These are phyloP conservation scores for Listronotus bonariensis DNA, from an alignment of 1,140 invertebrate species.

Conservation along the genomic window DNA sequence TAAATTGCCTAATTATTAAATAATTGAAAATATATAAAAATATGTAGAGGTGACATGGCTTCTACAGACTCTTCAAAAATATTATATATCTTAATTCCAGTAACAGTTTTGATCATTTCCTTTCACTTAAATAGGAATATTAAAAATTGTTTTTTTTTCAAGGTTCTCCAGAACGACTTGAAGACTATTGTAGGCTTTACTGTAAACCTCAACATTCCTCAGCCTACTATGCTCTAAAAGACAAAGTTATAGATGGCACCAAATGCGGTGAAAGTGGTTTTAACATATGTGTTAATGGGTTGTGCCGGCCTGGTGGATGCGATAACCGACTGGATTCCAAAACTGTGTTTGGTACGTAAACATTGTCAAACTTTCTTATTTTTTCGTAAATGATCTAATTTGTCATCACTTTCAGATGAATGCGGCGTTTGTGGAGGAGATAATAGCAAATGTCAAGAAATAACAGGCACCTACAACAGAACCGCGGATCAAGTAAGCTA, in stretches of 20 bases:
- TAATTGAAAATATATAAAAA: too few relatives aligned
- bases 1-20: too few relatives aligned
- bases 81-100: too few relatives aligned
- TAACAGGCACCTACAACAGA: conserved; percentile 65
- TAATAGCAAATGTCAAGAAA: conserved; percentile 78
- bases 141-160: neutral
- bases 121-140: too few relatives aligned
- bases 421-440: conserved; percentile 90
- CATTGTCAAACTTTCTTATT: too few relatives aligned
- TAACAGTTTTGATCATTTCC: too few relatives aligned
- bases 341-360: conserved; percentile 64
- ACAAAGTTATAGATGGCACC: conserved; percentile 83
- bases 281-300: conserved; percentile 85
- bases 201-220: conserved; percentile 73
- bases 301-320: conserved; percentile 84
- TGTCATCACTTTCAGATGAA: too few relatives aligned
- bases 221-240: conserved; percentile 76
- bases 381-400: too few relatives aligned
- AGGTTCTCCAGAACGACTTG: conserved; percentile 60
- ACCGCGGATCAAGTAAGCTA: conserved; percentile 68
- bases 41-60: too few relatives aligned
- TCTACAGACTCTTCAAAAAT: too few relatives aligned
- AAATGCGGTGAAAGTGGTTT: conserved; percentile 84
- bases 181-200: conserved; percentile 86
- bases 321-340: conserved; percentile 82